These are phyloP conservation scores for Megalopta genalis DNA, from an alignment of 1,140 invertebrate species.

Conservation along the genomic window DNA sequence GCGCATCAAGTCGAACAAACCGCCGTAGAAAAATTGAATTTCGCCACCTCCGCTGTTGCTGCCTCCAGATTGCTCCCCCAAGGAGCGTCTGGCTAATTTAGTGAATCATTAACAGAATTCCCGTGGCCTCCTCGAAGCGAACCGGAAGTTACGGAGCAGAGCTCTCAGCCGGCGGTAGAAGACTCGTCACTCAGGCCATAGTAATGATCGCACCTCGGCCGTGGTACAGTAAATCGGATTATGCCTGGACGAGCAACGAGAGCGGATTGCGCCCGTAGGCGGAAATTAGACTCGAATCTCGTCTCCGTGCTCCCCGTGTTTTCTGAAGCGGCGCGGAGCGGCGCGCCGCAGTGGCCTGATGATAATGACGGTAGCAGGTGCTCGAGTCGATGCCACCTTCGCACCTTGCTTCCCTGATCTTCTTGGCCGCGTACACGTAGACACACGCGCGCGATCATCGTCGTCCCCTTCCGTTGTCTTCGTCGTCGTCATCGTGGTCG, in stretches of 20 bases:
- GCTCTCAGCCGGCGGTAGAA: conserved; percentile 24
- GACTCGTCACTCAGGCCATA: conserved; percentile 28
- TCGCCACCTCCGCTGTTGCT: too few species aligned
- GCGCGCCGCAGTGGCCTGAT: conserved; percentile 48
- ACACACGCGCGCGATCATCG: conserved; percentile 24
- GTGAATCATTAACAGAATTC: background rate
- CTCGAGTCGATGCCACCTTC: conserved; percentile 72
- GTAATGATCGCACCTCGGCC: conserved; percentile 38
- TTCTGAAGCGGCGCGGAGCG: conserved; percentile 57
- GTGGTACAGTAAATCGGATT: conserved; percentile 57
- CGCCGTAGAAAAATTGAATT: too few species aligned
- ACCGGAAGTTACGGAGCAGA: conserved; percentile 52
- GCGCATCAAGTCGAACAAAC: too few species aligned
- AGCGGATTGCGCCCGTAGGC: conserved; percentile 68
- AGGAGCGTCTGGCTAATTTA: background rate
- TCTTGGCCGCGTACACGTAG: conserved; percentile 45
- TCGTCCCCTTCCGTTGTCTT: conserved; percentile 26
- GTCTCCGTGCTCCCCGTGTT: conserved; percentile 66
- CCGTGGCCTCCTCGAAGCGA: conserved; percentile 12
- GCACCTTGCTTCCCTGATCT: conserved; percentile 58
- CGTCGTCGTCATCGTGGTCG: conserved; percentile 55
- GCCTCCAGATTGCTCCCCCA: too few species aligned
- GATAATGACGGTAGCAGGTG: conserved; percentile 75
- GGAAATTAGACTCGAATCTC: conserved; percentile 71
- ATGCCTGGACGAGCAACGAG: conserved; percentile 48